Percentiles rank a stretch among this genome's conserved stretches.
These are phyloP conservation scores for Spodoptera picta DNA, from an alignment of 2,888 invertebrate species.

Conservation along the genomic window DNA sequence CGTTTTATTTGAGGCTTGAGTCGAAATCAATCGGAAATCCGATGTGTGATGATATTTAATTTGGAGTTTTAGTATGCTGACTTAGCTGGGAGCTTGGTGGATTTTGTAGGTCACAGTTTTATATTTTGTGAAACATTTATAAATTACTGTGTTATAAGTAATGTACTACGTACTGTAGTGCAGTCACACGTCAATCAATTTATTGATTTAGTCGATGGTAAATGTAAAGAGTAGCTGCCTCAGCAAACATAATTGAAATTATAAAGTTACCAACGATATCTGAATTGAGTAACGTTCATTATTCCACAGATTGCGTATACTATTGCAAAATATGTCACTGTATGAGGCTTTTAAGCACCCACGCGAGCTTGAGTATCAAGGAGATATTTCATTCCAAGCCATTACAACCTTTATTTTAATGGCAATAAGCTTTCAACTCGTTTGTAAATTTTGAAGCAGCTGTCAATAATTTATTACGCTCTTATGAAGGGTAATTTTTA, in stretches of 20 bases:
- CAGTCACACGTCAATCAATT: not conserved
- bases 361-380: constrained; percentile 64
- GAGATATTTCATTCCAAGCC: constrained; percentile 52
- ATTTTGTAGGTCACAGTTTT: constrained; percentile 13
- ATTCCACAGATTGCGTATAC: constrained; percentile 72
- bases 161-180: not conserved
- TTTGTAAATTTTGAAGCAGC: constrained; percentile 37
- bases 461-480: constrained; percentile 63
- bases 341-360: constrained; percentile 69
- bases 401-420: constrained; percentile 38
- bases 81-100: constrained; percentile 18
- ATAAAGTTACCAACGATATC: constrained; percentile 44
- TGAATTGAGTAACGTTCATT: constrained; percentile 65
- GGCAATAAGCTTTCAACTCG: constrained; percentile 28
- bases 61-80: constrained; percentile 27
- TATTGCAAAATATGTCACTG: constrained; percentile 72
- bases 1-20: constrained; percentile 52
- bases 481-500: constrained; percentile 71
- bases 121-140: constrained; percentile 8
- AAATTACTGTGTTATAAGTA: not conserved
- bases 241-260: constrained; percentile 31
- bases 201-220: not conserved
- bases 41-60: constrained; percentile 51
- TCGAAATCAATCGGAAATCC: constrained; percentile 49
- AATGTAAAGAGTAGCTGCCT: not conserved